Base-by-base conservation (phyloP, 2,888 invertebrate species). In the Nomada fucata region DNA sequence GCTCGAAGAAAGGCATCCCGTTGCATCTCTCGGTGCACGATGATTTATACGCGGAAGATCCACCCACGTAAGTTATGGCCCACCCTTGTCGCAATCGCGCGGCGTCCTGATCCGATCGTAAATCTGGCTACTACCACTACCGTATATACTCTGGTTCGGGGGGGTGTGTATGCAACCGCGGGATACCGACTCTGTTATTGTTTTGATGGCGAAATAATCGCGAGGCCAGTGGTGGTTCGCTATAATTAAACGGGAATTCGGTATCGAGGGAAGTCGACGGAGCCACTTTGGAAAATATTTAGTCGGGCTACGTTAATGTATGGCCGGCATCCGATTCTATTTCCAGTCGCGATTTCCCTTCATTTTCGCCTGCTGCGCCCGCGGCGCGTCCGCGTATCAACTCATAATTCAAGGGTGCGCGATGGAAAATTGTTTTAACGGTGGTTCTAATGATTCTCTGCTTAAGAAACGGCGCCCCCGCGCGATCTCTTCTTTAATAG, bases 21-120 rank as follows among this genome's bases (percentile, higher is more conserved):
- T 72, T 69, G 83, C 79, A 61, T 83, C 78, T 86, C 72, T 20
- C 60, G 44, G 59, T 60, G 78, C 80, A 63, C 84, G 84, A 86
- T 89, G 88, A 89, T 90, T 90, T 90, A 90, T 86, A 82, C 80
- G 70, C 86, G 85, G 82, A 85, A 88, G 86, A 88, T 88, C 86
- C 87, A 83, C 83, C 87, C 82, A 77, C 86, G 79, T 85, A 90
- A 90, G 88, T 89, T 90, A 89, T 86, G 85, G 88, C 76, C 72
- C 76, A 79, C 85, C 86, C 83, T 73, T 82, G 87, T 86, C 86
- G 88, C 86, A 82, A 89, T 89, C 86, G 73, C 71, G 50, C 70
- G 65, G 78, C 79, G 85, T 88, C 85, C 88, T 88, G 84, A 83
- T 83, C 79, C 82, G 81, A 85, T 86, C 84, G 76, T 87, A 87